Evolutionary conservation across 1,140 invertebrate species (phyloP).

Genomic region (Cydia pomonella): DNA sequence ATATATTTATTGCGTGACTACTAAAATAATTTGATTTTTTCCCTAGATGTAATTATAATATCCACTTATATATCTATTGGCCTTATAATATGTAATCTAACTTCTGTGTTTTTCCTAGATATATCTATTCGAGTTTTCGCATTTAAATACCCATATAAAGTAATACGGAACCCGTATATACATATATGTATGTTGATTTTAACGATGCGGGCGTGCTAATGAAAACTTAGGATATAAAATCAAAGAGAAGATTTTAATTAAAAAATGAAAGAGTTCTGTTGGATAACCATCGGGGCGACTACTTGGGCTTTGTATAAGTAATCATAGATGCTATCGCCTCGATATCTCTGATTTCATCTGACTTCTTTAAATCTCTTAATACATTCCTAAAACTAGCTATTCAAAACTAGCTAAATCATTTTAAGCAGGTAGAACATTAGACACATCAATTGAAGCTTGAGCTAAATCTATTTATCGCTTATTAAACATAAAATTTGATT

Average conservation of each 20-base stretch:
- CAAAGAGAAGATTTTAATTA: not conserved
- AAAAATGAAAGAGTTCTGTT: conserved; percentile 7
- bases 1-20: too few species aligned
- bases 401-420: not conserved
- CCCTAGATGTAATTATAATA: too few species aligned
- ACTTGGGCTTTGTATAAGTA: conserved; percentile 12
- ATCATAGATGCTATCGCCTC: not conserved
- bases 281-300: conserved; percentile 6
- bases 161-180: not conserved
- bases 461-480: too few species aligned
- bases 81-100: too few species aligned
- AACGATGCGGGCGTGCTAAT: not conserved
- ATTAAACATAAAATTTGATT: too few species aligned
- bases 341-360: conserved; percentile 6
- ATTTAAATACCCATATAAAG: conserved; percentile 3
- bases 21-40: too few species aligned
- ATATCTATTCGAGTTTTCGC: not conserved
- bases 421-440: not conserved
- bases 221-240: not conserved
- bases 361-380: not conserved
- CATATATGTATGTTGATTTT: not conserved
- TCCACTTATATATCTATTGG: too few species aligned
- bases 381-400: not conserved
- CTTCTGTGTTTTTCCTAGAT: not conserved
- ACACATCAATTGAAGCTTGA: too few species aligned